Conservation (phyloP, 2,797 vertebrate species). For the Orestias chungarensis region DNA sequence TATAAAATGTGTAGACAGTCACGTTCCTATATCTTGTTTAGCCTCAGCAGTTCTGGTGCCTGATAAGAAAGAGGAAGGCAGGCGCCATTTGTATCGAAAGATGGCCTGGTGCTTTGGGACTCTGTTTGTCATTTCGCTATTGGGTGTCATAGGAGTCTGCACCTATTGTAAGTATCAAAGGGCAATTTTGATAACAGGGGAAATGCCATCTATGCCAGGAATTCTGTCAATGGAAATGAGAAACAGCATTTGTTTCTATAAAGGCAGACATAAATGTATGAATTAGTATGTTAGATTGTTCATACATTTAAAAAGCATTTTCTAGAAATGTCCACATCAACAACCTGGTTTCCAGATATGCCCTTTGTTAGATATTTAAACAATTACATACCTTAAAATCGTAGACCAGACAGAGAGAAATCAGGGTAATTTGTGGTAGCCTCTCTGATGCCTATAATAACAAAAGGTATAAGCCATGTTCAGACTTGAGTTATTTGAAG, state of each 20-base stretch:
- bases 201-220: too few species aligned
- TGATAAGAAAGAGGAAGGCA: background rate
- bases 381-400: background rate
- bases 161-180: background rate
- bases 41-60: background rate
- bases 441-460: too few species aligned
- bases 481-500: background rate
- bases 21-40: background rate
- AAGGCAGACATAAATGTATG: background rate
- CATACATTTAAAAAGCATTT: background rate
- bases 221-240: too few species aligned
- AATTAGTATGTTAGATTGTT: background rate
- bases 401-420: background rate
- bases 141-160: slow-evolving; percentile 1
- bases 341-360: background rate
- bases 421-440: too few species aligned
- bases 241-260: too few species aligned
- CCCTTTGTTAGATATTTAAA: background rate
- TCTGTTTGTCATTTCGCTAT: background rate
- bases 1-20: background rate
- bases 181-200: too few species aligned
- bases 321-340: background rate
- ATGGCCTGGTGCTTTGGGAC: background rate
- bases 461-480: too few species aligned
- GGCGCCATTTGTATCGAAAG: background rate